phyloP scores from a whole-genome alignment of 1,140 invertebrate genomes.

The Drosophila equinoxialis region DNA sequence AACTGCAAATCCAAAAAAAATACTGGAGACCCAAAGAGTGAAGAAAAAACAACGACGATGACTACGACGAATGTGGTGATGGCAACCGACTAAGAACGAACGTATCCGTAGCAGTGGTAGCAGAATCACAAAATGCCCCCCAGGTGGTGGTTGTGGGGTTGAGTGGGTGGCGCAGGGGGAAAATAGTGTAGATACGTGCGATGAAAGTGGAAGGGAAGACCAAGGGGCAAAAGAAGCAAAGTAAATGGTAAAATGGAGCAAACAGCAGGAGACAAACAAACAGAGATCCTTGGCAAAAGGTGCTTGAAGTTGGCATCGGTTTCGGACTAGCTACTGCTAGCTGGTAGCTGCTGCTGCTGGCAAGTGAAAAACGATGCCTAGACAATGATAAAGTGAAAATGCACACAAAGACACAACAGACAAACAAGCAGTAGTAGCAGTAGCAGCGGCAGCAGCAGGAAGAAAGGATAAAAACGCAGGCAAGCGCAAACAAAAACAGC shows the following conservation, averaged over 20 bases:
- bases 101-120: conserved; percentile 8
- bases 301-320: conserved; percentile 53
- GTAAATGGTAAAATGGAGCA: conserved; percentile 38
- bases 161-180: conserved; percentile 7
- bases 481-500: conserved; percentile 22
- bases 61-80: conserved; percentile 38
- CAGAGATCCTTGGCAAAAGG: conserved; percentile 58
- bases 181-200: conserved; percentile 70
- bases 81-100: conserved; percentile 27
- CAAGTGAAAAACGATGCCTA: conserved; percentile 66
- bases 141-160: neutral
- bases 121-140: conserved; percentile 5
- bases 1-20: conserved; percentile 47
- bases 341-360: conserved; percentile 31
- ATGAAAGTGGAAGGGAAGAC: conserved; percentile 52
- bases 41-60: conserved; percentile 39
- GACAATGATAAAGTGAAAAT: conserved; percentile 79
- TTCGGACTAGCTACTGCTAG: conserved; percentile 11
- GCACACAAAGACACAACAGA: conserved; percentile 46
- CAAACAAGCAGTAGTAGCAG: neutral
- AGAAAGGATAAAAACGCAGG: conserved; percentile 15
- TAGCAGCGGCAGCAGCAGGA: neutral
- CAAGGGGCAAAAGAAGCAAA: conserved; percentile 45
- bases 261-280: conserved; percentile 42
- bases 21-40: conserved; percentile 28